These are phyloP conservation scores for Limnephilus lunatus DNA, from an alignment of 2,888 invertebrate species.

Conservation along the genomic window DNA sequence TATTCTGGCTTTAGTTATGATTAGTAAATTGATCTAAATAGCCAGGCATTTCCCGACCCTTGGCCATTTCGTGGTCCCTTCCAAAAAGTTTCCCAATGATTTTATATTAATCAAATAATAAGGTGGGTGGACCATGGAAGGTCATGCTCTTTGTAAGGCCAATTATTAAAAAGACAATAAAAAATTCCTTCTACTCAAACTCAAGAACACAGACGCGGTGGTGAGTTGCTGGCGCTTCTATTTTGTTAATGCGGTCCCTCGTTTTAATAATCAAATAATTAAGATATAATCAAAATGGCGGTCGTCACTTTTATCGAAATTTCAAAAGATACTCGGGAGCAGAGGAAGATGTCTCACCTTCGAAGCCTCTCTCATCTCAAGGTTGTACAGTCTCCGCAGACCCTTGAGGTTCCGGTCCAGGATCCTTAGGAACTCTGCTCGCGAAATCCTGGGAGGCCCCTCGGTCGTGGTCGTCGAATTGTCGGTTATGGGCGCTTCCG, in stretches of 20 bases:
- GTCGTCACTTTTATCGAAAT: not conserved
- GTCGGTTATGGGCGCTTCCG: slow-evolving; percentile 45
- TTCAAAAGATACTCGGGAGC: not conserved
- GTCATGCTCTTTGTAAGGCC: too few species aligned
- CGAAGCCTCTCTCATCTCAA: slow-evolving; percentile 76
- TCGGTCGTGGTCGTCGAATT: slow-evolving; percentile 68
- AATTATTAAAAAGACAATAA: too few species aligned
- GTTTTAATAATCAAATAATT: too few species aligned
- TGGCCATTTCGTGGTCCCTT: not conserved
- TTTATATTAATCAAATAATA: too few species aligned
- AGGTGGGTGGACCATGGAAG: too few species aligned
- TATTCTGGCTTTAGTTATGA: not conserved
- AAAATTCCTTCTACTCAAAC: too few species aligned
- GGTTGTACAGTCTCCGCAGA: slow-evolving; percentile 72
- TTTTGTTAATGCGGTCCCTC: too few species aligned
- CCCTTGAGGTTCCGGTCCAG: slow-evolving; percentile 76
- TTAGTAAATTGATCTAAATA: not conserved
- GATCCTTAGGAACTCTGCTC: slow-evolving; percentile 74
- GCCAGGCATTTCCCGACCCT: not conserved
- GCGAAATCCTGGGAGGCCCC: slow-evolving; percentile 73
- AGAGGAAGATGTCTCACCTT: slow-evolving; percentile 69
- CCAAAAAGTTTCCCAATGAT: not conserved
- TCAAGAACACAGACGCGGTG: too few species aligned
- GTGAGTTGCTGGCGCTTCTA: too few species aligned
- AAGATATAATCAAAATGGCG: not conserved